Base-by-base conservation (phyloP, 2,113 vertebrate species). In the Tachysurus vachellii region DNA sequence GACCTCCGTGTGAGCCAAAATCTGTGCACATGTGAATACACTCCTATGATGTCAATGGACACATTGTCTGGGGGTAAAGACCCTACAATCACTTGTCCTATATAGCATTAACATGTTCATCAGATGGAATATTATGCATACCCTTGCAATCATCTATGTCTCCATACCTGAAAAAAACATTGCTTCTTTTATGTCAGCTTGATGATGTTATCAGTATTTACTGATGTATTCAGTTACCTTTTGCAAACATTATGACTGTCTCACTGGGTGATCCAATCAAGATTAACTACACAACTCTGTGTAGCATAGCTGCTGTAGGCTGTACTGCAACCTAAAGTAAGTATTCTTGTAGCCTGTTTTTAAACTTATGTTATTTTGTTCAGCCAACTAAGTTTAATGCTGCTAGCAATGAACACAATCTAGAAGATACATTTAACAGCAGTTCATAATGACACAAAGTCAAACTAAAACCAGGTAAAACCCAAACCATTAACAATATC, bases 1-100 rank as follows among this genome's bases (percentile, higher is more conserved):
- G 80, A 84, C 91, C 86, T 88, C 86, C 92, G 92, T 93, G 92
- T 93, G 92, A 89, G 87, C 91, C 89, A 89, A 91, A 92, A n/a
- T 42, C 42, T 85, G 50, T 73, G 13, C 10, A 53, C 19, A 19
- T 56, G 66, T 0, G 11, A 10, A 53, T 73, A 53, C 13, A 23
- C 17, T 17, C 19, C 19, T 17, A 36, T 59, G 8, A 75, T 53
- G 57, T 50, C 77, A 17, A 75, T 76, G 70, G 26, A 76, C 61
- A 59, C 42, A 1, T 8, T 50, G 47, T 61, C 57, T 62, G 26
- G 36, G 84, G 71, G 36, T 28, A 68, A 79, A 66, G 44, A 44
- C 23, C 70, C 28, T 23, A 62, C 56, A 77, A 17, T 76, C 57
- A 61, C 28, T 85, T 85, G 42, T 16, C 17, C 59, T 31, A 73